Evolutionary conservation across 2,113 vertebrate species (phyloP).

Genomic region (Corvus cornix): DNA sequence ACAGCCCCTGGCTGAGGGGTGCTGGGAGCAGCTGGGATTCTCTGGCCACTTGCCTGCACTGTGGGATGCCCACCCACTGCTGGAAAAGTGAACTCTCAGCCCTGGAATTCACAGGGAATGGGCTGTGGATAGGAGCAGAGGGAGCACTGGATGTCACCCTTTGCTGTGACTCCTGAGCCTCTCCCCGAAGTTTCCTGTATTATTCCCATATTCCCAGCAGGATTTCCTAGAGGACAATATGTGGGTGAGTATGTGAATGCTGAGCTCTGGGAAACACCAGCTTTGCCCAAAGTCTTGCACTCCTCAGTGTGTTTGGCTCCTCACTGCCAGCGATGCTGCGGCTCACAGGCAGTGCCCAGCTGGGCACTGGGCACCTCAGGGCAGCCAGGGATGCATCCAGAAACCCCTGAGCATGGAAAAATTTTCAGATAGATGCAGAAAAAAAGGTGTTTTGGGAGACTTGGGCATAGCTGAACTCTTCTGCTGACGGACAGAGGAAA

Average conservation of each 20-base stretch:
- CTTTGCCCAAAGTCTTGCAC: fast-evolving
- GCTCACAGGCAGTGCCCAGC: fast-evolving
- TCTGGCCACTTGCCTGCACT: not conserved
- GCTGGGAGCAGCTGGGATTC: not conserved
- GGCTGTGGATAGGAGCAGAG: not conserved
- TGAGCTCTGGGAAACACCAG: not conserved
- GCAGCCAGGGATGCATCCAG: not conserved
- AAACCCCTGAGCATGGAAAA: not conserved
- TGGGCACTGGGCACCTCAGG: not conserved
- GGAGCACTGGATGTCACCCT: not conserved
- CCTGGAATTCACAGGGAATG: not conserved
- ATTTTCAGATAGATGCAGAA: not conserved
- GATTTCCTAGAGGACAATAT: not conserved
- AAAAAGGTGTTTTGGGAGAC: too few species aligned
- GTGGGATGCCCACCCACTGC: not conserved
- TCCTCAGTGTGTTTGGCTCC: not conserved
- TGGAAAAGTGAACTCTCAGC: not conserved
- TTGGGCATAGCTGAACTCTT: not conserved
- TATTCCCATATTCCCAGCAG: not conserved
- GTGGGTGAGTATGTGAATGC: not conserved
- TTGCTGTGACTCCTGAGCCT: not conserved
- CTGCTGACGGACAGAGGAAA: not conserved
- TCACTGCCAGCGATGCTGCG: fast-evolving
- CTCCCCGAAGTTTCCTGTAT: fast-evolving
- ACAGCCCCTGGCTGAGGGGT: not conserved